phyloP scores from a whole-genome alignment of 2,888 invertebrate genomes.

The Drosophila atripex region DNA sequence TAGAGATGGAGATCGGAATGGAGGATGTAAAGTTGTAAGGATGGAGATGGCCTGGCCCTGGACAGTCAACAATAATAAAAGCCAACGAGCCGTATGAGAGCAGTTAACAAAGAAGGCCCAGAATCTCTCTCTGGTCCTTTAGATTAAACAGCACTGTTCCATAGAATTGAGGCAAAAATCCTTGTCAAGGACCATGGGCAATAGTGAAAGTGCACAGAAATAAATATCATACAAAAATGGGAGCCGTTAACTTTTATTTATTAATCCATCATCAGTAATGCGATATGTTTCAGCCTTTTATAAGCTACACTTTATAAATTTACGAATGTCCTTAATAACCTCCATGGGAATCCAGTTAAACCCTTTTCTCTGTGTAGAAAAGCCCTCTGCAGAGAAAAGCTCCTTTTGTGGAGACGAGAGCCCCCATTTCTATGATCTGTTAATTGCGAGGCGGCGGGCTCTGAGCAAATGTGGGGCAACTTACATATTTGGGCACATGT shows the following conservation, averaged over 20 bases:
- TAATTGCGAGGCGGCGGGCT: conserved; percentile 44
- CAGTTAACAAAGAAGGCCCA: conserved; percentile 24
- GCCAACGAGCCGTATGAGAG: conserved; percentile 62
- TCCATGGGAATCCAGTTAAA: neutral
- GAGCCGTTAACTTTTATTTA: neutral
- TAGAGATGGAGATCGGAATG: too few species aligned
- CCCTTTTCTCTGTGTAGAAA: neutral
- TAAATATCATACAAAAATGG: neutral
- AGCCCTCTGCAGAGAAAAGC: neutral
- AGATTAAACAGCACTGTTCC: neutral
- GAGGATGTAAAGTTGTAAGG: too few species aligned
- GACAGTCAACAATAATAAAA: conserved; percentile 60
- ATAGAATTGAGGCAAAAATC: neutral
- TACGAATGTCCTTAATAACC: neutral
- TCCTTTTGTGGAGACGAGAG: conserved; percentile 1
- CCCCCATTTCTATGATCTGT: conserved; percentile 34
- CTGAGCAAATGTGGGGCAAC: conserved; percentile 60
- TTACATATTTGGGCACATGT: conserved; percentile 53
- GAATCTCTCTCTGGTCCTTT: conserved; percentile 17
- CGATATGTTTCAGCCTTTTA: neutral
- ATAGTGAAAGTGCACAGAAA: neutral
- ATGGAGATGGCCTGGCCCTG: conserved; percentile 4
- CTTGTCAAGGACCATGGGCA: conserved; percentile 13
- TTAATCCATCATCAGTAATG: neutral
- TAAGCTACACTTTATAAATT: too few species aligned